Evolutionary conservation across 2,888 invertebrate species (phyloP).

Genomic region (Rhagophthalmus giganteus): DNA sequence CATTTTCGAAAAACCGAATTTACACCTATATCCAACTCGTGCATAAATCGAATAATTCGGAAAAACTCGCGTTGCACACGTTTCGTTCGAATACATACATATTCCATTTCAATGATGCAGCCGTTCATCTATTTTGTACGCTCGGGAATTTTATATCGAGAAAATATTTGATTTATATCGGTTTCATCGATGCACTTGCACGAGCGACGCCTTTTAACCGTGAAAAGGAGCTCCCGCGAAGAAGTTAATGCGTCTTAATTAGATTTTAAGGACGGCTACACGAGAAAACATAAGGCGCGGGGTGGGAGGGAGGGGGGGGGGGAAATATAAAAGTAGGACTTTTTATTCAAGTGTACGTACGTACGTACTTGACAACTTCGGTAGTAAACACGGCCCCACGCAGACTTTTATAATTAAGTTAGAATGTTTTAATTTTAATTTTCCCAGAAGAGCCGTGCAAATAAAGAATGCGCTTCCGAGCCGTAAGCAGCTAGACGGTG

Average conservation of each 20-base stretch:
- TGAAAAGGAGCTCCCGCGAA: not conserved
- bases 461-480: constrained; percentile 28
- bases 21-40: constrained; percentile 29
- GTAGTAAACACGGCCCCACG: constrained; percentile 26
- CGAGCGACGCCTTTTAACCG: not conserved
- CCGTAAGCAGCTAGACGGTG: constrained; percentile 24
- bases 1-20: no score
- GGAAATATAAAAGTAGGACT: constrained; percentile 9
- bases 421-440: constrained; percentile 30
- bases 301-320: no score
- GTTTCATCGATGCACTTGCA: not conserved
- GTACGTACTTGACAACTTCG: constrained; percentile 26
- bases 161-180: no score
- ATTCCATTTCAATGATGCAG: constrained; percentile 13
- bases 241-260: constrained; percentile 5
- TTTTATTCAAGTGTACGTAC: constrained; percentile 22
- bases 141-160: no score
- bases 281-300: constrained; percentile 5
- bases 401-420: constrained; percentile 29
- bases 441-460: constrained; percentile 28
- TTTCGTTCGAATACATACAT: constrained; percentile 24
- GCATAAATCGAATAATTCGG: constrained; percentile 25
- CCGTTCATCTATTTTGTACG: constrained; percentile 1
- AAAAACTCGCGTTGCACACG: constrained; percentile 25
- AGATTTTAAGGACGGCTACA: constrained; percentile 12